Base-by-base conservation (phyloP, 2,888 invertebrate species). In the Caenorhabditis afra region DNA sequence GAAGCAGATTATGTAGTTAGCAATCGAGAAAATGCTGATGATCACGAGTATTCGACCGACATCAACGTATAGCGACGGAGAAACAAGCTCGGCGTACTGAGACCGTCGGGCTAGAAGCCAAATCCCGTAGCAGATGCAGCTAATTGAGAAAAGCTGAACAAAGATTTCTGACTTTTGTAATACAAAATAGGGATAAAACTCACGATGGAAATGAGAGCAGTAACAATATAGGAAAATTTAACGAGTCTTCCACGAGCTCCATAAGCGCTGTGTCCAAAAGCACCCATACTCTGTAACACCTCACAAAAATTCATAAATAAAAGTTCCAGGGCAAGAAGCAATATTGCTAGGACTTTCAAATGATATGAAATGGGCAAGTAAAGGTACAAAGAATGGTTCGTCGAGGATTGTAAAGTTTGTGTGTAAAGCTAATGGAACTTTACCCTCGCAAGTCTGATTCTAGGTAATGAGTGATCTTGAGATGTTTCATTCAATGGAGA, bases 11-110 rank as follows among this genome's bases (percentile, higher is more conserved):
- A 86, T 57, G 29, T 86, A 83, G 68, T 87, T 87, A 23, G 82
- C 67, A n/a, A 90, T 83, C 20, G 81, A 70, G 2, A 85, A 47
- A 10, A 79, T 52, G 16, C 81, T 81, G 53, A 86, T 81, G 39
- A 84, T 74, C 5, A 82, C 81, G 14, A 84, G 75, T 53, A 84
- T 84, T 35, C 86, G 61, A 41, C 87, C 87, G 7, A 88, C 88
- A 55, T 88, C 88, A n/a, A 90, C 88, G 68, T 90, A 90, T 16
- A 90, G 76, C 8, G 87, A 87, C 1, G 89, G 89, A 0, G 87
- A 81, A 41, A 90, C 82, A 45, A 90, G 79, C 66, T 89, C 90
- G 1, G 89, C 87, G 66, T 89, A 90, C 52, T 86, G 82, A 1
- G 86, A 79, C 18, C 85, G 77, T 37, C 86, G 88, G 50, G 79